Conservation (phyloP, 64 coral and sea anemone species). For the Platygyra sinensis region DNA sequence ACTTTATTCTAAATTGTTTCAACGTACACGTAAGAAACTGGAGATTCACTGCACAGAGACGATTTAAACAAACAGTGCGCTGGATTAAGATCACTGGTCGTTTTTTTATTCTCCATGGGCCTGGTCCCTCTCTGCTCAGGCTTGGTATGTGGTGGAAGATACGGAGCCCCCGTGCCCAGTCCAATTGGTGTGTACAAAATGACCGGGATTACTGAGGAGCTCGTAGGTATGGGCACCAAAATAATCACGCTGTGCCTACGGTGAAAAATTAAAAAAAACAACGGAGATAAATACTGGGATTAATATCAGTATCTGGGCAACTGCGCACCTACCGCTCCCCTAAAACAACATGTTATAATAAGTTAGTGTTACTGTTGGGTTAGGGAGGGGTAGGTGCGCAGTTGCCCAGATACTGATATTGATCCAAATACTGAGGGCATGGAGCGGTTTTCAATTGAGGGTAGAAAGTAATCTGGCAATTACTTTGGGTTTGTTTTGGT, state of each 20-base stretch:
- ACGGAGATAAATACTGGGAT: no score
- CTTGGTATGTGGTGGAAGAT: constrained; percentile 94
- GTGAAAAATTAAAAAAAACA: constrained; percentile 2
- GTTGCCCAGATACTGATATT: no score
- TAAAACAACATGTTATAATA: no score
- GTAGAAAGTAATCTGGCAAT: no score
- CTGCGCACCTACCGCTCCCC: no score
- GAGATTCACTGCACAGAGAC: background rate
- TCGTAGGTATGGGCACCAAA: constrained; percentile 99
- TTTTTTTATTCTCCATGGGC: background rate
- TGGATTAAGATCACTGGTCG: background rate
- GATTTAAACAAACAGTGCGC: background rate
- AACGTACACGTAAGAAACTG: background rate
- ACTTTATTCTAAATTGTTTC: no score
- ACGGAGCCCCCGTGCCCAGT: constrained; percentile 93
- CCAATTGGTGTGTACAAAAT: constrained; percentile 99
- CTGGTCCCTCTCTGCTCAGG: constrained; percentile 28
- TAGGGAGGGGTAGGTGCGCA: no score
- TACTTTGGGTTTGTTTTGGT: no score
- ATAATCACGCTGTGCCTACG: constrained; percentile 94
- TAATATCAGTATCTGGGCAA: no score
- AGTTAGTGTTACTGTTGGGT: no score
- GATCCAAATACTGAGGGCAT: no score
- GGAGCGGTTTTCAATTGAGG: no score
- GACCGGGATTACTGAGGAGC: constrained; percentile 75